Evolutionary conservation across 2,888 invertebrate genomes (phyloP).

Genomic region (Cryptocephalus primarius): DNA sequence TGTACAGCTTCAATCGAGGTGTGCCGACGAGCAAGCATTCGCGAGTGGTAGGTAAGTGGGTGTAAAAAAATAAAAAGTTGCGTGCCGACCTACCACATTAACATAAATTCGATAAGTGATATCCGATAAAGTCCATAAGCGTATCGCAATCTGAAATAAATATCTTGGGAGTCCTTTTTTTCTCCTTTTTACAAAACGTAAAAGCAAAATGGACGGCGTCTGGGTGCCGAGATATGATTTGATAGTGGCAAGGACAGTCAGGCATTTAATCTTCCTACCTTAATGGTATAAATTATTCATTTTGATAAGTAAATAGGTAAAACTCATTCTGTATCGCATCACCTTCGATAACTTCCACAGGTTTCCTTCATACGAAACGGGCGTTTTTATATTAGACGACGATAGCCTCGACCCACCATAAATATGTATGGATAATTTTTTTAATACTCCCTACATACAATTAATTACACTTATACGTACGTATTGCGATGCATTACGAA

Average conservation of each 20-base stretch:
- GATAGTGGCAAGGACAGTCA: conserved; percentile 33
- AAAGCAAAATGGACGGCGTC: conserved; percentile 28
- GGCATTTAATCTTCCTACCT: conserved; percentile 34
- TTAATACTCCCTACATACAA: too few species aligned
- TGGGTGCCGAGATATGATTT: conserved; percentile 31
- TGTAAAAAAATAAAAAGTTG: conserved; percentile 28
- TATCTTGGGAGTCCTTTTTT: conserved; percentile 16
- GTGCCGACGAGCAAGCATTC: background rate
- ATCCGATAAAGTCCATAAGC: conserved; percentile 27
- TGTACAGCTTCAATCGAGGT: too few species aligned
- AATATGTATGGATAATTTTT: too few species aligned
- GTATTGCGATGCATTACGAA: too few species aligned
- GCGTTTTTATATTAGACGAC: too few species aligned
- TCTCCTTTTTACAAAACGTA: conserved; percentile 15
- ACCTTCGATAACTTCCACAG: background rate
- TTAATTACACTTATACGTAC: too few species aligned
- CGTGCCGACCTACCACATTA: conserved; percentile 25
- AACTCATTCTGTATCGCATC: conserved; percentile 33
- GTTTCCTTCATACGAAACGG: background rate
- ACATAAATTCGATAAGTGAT: conserved; percentile 33
- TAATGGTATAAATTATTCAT: conserved; percentile 37
- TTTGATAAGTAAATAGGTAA: conserved; percentile 35
- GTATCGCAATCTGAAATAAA: conserved; percentile 31
- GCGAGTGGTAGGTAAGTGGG: conserved; percentile 16
- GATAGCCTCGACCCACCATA: too few species aligned